These are phyloP conservation scores for Mastigias papua DNA, from an alignment of 30 jellyfish, hydroid and myxozoan species.

Conservation along the genomic window DNA sequence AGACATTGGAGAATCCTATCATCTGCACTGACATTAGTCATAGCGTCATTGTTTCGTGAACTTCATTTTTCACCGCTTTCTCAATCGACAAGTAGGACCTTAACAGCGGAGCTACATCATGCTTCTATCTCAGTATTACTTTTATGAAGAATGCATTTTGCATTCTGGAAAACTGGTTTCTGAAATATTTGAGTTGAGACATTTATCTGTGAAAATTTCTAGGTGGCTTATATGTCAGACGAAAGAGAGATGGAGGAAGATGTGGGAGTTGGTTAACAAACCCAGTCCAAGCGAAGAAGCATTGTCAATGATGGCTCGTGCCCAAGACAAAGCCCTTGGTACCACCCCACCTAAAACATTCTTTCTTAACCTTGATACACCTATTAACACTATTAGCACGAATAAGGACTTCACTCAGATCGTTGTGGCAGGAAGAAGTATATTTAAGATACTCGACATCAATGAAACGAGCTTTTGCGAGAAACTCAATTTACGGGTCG, in stretches of 20 bases:
- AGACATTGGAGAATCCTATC: too few species aligned
- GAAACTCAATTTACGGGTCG: constrained; percentile 77
- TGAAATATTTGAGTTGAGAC: too few species aligned
- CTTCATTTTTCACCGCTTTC: too few species aligned
- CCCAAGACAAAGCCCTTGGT: constrained; percentile 82
- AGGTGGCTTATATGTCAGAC: constrained; percentile 7
- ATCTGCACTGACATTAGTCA: too few species aligned
- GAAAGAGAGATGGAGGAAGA: constrained; percentile 63
- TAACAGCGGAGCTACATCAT: too few species aligned
- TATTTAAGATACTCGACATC: constrained; percentile 77
- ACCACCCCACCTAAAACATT: constrained; percentile 71
- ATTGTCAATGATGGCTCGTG: constrained; percentile 68
- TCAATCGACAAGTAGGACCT: too few species aligned
- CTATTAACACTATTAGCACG: constrained; percentile 82
- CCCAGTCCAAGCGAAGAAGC: constrained; percentile 73
- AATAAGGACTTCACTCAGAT: constrained; percentile 86
- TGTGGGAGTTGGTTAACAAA: constrained; percentile 83
- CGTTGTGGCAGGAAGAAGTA: constrained; percentile 95
- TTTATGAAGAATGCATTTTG: too few species aligned
- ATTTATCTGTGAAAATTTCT: not conserved
- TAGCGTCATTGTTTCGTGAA: too few species aligned
- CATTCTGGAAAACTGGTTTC: too few species aligned
- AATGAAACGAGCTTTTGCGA: constrained; percentile 78
- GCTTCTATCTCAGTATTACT: too few species aligned
- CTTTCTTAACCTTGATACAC: constrained; percentile 70